These are phyloP conservation scores for Palythoa grandiflora DNA, from an alignment of 92 coral and sea anemone genomes.

Conservation along the genomic window DNA sequence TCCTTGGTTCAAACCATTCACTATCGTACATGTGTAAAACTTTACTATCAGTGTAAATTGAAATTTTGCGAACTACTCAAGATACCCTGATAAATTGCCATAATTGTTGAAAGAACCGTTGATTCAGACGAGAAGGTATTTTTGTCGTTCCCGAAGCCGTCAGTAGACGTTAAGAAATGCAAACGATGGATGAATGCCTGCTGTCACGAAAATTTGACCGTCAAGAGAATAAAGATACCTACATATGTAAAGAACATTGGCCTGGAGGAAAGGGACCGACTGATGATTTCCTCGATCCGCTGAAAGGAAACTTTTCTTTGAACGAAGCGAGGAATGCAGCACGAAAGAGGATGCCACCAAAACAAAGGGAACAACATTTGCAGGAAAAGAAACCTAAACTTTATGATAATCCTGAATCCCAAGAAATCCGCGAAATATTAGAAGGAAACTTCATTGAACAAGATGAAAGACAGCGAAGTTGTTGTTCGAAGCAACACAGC, in stretches of 20 bases:
- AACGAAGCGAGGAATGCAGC: slow-evolving; percentile 40
- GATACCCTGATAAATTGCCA: not conserved
- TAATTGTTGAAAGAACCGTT: not conserved
- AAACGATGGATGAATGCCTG: too few species aligned
- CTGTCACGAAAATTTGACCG: not conserved
- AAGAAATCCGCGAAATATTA: too few species aligned
- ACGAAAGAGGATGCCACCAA: slow-evolving; percentile 47
- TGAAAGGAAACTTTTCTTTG: slow-evolving; percentile 22
- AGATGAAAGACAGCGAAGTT: too few species aligned
- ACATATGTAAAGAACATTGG: not conserved
- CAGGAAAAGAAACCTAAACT: not conserved
- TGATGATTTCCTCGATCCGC: not conserved
- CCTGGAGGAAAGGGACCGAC: slow-evolving; percentile 1
- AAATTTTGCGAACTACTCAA: not conserved
- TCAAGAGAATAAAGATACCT: not conserved
- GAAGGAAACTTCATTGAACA: too few species aligned
- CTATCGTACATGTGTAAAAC: too few species aligned
- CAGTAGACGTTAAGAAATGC: not conserved
- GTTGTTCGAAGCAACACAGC: too few species aligned
- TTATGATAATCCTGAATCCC: not conserved
- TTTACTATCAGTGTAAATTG: not conserved
- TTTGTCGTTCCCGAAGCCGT: not conserved
- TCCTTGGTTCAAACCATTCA: too few species aligned
- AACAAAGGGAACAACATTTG: slow-evolving; percentile 38
- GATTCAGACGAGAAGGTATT: not conserved